Percentiles rank a stretch among this genome's conserved stretches.
Conservation (phyloP, 2,888 invertebrate species). For the Holacanthella duospinosa region DNA sequence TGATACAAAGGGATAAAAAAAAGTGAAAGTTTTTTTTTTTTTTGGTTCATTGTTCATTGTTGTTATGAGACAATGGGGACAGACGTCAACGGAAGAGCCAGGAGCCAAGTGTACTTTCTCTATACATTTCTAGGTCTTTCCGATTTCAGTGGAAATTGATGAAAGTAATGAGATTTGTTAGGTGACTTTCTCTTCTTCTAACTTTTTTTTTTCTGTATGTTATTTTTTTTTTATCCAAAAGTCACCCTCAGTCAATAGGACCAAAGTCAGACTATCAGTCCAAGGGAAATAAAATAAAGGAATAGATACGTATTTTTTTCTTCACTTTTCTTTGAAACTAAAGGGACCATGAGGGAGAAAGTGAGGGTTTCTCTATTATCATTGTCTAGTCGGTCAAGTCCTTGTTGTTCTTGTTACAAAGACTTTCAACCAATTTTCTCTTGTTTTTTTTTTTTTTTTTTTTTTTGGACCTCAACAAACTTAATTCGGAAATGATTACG, state of each 20-base stretch:
- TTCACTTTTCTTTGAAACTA: background rate
- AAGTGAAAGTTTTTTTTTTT: too few species aligned
- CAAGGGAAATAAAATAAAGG: slow-evolving; percentile 9
- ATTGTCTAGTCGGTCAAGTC: slow-evolving; percentile 14
- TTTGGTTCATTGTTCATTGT: background rate
- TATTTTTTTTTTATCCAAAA: background rate
- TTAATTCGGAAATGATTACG: slow-evolving; percentile 36
- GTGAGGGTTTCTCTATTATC: slow-evolving; percentile 19
- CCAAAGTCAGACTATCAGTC: slow-evolving; percentile 12
- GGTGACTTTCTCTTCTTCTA: slow-evolving; percentile 10
- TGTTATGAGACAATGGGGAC: background rate
- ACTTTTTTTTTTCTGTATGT: background rate
- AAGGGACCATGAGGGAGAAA: slow-evolving; percentile 8
- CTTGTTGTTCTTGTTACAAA: background rate
- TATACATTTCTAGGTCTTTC: background rate
- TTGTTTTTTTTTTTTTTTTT: too few species aligned
- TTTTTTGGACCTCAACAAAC: slow-evolving; percentile 32
- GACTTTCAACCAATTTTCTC: background rate
- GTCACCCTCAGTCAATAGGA: background rate
- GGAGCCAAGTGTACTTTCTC: too few species aligned
- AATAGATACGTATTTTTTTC: background rate
- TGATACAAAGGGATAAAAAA: too few species aligned
- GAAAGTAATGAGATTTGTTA: slow-evolving; percentile 37
- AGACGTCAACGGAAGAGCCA: background rate
- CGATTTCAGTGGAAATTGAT: slow-evolving; percentile 20